Percentiles rank a stretch among this genome's conserved stretches.
Evolutionary conservation across 2,113 vertebrate genomes (phyloP).

Genomic region (Neolamprologus modestus): DNA sequence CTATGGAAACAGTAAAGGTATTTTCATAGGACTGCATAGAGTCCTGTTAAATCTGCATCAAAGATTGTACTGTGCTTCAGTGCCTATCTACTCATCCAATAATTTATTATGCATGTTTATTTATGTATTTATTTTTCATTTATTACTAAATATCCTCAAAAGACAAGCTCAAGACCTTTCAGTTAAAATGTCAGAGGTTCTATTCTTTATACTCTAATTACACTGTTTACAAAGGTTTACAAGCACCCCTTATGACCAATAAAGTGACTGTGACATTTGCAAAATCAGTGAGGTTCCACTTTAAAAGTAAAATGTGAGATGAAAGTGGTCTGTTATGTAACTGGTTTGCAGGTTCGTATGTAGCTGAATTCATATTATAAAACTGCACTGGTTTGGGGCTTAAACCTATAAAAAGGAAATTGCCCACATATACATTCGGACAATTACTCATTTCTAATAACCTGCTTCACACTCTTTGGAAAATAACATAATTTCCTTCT

Average conservation of each 20-base stretch:
- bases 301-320: background rate
- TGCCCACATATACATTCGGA: conserved; percentile 1
- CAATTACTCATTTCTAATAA: conserved; percentile 51
- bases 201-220: background rate
- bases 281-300: background rate
- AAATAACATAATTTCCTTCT: conserved; percentile 27
- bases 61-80: background rate
- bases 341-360: background rate
- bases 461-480: background rate
- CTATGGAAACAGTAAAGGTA: background rate
- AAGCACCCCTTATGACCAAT: background rate
- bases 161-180: background rate
- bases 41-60: background rate
- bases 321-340: background rate
- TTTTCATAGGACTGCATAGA: background rate
- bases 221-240: background rate
- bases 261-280: background rate
- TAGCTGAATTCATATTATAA: background rate
- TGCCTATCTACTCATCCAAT: background rate
- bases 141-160: background rate
- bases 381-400: background rate
- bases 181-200: background rate
- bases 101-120: background rate
- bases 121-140: background rate
- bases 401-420: conserved; percentile 11